These are phyloP conservation scores for Ennomos quercinarius DNA, from an alignment of 2,888 invertebrate genomes.

Conservation along the genomic window DNA sequence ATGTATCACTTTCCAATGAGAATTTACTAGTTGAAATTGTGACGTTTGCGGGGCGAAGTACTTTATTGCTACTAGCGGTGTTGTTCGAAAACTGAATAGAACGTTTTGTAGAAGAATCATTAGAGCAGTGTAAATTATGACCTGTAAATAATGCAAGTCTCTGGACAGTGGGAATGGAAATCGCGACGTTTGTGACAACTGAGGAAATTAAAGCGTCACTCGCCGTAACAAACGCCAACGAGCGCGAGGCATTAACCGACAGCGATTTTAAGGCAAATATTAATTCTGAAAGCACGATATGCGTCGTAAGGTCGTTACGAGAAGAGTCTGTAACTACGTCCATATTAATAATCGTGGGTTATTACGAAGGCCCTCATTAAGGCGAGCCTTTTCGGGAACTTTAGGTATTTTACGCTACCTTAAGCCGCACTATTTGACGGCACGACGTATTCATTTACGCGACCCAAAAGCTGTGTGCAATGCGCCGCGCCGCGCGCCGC, in stretches of 20 bases:
- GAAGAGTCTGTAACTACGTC: slow-evolving; percentile 68
- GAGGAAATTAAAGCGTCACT: slow-evolving; percentile 42
- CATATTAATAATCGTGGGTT: slow-evolving; percentile 80
- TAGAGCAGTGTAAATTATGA: slow-evolving; percentile 42
- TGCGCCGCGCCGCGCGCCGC: too few species aligned
- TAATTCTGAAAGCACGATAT: slow-evolving; percentile 49
- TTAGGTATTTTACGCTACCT: too few species aligned
- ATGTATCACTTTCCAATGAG: slow-evolving; percentile 70
- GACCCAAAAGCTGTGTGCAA: too few species aligned
- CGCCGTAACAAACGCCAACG: slow-evolving; percentile 40
- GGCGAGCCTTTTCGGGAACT: too few species aligned
- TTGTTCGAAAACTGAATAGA: slow-evolving; percentile 50
- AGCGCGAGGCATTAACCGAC: slow-evolving; percentile 39
- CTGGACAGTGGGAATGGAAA: slow-evolving; percentile 37
- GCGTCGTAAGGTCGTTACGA: slow-evolving; percentile 55
- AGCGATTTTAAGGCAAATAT: slow-evolving; percentile 54
- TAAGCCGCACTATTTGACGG: too few species aligned
- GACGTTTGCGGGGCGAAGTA: slow-evolving; percentile 59
- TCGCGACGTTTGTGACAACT: slow-evolving; percentile 38
- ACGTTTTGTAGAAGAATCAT: slow-evolving; percentile 49
- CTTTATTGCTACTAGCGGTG: slow-evolving; percentile 50
- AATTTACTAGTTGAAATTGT: slow-evolving; percentile 66
- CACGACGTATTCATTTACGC: too few species aligned
- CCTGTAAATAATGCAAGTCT: slow-evolving; percentile 37
- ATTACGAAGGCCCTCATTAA: slow-evolving; percentile 79